A percentile compares a stretch with the other conserved stretches of the same genome.
Conservation (phyloP, 2,113 vertebrate genomes). For the Gymnocephalus cernua region DNA sequence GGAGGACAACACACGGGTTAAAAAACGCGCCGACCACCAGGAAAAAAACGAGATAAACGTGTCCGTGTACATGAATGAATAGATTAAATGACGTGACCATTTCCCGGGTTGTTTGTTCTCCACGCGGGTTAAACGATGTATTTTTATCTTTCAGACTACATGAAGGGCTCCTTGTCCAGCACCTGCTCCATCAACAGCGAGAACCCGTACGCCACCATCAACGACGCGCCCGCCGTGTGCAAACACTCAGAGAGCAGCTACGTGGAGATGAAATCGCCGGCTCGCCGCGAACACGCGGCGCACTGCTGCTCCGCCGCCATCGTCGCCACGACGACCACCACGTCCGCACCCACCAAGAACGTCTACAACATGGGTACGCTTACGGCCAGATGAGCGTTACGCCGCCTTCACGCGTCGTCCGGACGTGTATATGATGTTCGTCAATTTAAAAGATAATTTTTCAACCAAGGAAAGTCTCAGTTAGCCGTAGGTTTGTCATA, state of each 20-base stretch:
- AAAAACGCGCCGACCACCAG: too few relatives aligned
- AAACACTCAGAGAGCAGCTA: constrained; percentile 96
- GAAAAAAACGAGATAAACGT: too few relatives aligned
- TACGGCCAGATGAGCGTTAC: too few relatives aligned
- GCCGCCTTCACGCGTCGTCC: too few relatives aligned
- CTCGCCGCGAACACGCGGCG: constrained; percentile 81
- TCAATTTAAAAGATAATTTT: too few relatives aligned
- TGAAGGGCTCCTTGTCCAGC: constrained; percentile 94
- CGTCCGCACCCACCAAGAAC: constrained; percentile 86
- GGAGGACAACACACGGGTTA: too few relatives aligned
- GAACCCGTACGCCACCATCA: constrained; percentile 97
- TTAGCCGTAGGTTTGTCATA: too few relatives aligned
- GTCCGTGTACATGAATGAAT: too few relatives aligned
- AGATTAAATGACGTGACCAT: too few relatives aligned
- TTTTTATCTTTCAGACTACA: constrained; percentile 85
- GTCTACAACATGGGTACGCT: constrained; percentile 93
- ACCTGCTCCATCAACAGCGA: constrained; percentile 93
- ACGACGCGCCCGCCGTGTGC: constrained; percentile 87
- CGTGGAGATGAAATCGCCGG: constrained; percentile 95
- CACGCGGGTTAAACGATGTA: background rate
- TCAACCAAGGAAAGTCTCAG: too few relatives aligned
- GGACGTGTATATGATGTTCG: too few relatives aligned
- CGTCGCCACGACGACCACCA: constrained; percentile 28
- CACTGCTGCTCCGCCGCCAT: constrained; percentile 86
- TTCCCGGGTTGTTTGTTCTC: background rate